Conservation (phyloP, 1,140 invertebrate species). For the Calephelis virginiensis region DNA sequence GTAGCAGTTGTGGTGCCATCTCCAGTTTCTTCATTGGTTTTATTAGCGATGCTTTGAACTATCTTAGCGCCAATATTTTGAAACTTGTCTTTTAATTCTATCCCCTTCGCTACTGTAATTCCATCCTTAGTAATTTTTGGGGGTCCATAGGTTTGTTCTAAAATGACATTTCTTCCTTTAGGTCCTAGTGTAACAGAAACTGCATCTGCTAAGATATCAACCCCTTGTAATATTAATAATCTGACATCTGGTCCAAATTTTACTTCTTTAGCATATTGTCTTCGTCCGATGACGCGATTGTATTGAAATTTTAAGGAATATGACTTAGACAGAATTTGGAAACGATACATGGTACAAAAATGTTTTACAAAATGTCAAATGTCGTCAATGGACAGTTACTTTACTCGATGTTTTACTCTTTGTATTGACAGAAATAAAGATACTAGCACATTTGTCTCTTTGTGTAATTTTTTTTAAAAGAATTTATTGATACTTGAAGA, state of each 20-base stretch:
- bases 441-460: no score
- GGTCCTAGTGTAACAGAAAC: constrained; percentile 99
- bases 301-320: neutral
- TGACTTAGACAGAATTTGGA: neutral
- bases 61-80: constrained; percentile 99
- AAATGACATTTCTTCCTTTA: constrained; percentile 99
- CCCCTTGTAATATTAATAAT: constrained; percentile 98
- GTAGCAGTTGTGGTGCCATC: constrained; percentile 99
- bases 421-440: no score
- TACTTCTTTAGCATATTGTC: constrained; percentile 96
- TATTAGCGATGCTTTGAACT: constrained; percentile 99
- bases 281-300: constrained; percentile 16
- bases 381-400: no score
- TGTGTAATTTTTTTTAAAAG: no score
- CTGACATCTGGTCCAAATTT: constrained; percentile 98
- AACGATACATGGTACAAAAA: neutral
- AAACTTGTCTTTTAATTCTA: constrained; percentile 99
- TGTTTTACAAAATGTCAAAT: neutral
- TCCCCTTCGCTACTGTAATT: constrained; percentile 98
- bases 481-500: no score
- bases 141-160: constrained; percentile 99
- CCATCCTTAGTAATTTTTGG: constrained; percentile 99
- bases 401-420: no score
- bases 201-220: constrained; percentile 98
- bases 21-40: constrained; percentile 99